Evolutionary conservation across 1,140 invertebrate species (phyloP).

Genomic region (Drosophila miranda): DNA sequence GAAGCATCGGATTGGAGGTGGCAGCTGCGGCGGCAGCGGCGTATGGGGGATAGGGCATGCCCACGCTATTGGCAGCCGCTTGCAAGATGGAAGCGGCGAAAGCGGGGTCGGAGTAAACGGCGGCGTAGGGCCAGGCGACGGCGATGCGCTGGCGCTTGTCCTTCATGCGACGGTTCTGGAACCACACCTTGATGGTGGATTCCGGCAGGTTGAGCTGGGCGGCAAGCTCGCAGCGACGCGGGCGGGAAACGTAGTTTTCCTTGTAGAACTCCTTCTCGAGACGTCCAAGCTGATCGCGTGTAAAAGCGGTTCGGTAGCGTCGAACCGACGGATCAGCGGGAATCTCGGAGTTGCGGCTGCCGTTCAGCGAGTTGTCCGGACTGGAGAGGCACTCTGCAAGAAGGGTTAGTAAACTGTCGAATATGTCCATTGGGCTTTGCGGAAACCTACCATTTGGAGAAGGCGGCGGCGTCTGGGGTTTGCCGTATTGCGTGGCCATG

Average conservation of each 20-base stretch:
- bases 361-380: constrained; percentile 79
- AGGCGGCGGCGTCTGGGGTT: constrained; percentile 78
- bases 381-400: constrained; percentile 82
- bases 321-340: constrained; percentile 88
- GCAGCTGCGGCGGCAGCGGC: constrained; percentile 56
- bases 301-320: constrained; percentile 98
- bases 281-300: constrained; percentile 94
- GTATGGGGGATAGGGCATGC: constrained; percentile 84
- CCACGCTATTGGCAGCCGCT: constrained; percentile 89
- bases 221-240: constrained; percentile 97
- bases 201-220: constrained; percentile 96
- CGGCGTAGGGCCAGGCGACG: constrained; percentile 96
- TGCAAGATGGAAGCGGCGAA: constrained; percentile 95
- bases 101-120: constrained; percentile 95
- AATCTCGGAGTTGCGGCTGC: constrained; percentile 75
- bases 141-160: constrained; percentile 97
- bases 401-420: constrained; percentile 33
- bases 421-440: accelerated
- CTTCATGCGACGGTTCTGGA: constrained; percentile 99
- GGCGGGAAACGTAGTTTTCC: constrained; percentile 98
- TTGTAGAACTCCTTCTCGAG: constrained; percentile 99
- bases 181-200: constrained; percentile 99
- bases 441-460: constrained; percentile 79
- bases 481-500: constrained; percentile 75
- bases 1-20: constrained; percentile 81